A percentile compares a stretch with the other conserved stretches of the same genome.
Evolutionary conservation across 2,113 vertebrate species (phyloP).

Genomic region (Ceratotherium simum): DNA sequence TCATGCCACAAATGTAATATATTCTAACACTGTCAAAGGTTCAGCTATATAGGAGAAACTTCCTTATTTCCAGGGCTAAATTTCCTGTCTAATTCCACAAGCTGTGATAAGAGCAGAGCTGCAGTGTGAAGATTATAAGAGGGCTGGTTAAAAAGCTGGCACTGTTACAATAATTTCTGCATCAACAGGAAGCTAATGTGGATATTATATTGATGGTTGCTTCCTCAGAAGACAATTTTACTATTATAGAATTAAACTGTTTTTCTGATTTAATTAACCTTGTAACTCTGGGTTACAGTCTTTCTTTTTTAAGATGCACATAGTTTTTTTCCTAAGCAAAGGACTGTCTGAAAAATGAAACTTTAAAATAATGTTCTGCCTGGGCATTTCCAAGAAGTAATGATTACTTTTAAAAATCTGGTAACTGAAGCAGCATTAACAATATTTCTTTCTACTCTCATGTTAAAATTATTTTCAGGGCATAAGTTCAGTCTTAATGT

Average conservation of each 20-base stretch:
- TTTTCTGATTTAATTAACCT: slow-evolving; percentile 87
- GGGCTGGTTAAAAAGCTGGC: slow-evolving; percentile 84
- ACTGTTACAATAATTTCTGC: slow-evolving; percentile 86
- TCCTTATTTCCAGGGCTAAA: slow-evolving; percentile 87
- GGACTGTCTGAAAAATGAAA: slow-evolving; percentile 63
- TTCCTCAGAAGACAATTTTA: slow-evolving; percentile 88
- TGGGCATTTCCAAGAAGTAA: slow-evolving; percentile 34
- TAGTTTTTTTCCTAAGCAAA: slow-evolving; percentile 76
- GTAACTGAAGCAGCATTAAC: slow-evolving; percentile 19
- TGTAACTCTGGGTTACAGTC: slow-evolving; percentile 77
- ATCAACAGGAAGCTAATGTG: slow-evolving; percentile 91
- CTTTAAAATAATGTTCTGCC: slow-evolving; percentile 42
- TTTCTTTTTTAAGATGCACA: slow-evolving; percentile 85
- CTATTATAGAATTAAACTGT: slow-evolving; percentile 84
- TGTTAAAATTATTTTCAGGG: slow-evolving; percentile 61
- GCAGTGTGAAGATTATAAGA: slow-evolving; percentile 87
- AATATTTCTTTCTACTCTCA: slow-evolving; percentile 50
- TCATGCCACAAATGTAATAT: slow-evolving; percentile 80
- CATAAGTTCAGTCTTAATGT: slow-evolving; percentile 39
- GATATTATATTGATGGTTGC: slow-evolving; percentile 88
- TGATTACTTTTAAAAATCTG: not conserved
- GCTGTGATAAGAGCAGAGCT: slow-evolving; percentile 87
- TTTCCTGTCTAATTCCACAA: slow-evolving; percentile 88
- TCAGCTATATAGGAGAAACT: slow-evolving; percentile 85
- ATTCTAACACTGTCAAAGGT: slow-evolving; percentile 84